Conservation (phyloP, 2,888 invertebrate species). For the Chrysomela aeneicollis region DNA sequence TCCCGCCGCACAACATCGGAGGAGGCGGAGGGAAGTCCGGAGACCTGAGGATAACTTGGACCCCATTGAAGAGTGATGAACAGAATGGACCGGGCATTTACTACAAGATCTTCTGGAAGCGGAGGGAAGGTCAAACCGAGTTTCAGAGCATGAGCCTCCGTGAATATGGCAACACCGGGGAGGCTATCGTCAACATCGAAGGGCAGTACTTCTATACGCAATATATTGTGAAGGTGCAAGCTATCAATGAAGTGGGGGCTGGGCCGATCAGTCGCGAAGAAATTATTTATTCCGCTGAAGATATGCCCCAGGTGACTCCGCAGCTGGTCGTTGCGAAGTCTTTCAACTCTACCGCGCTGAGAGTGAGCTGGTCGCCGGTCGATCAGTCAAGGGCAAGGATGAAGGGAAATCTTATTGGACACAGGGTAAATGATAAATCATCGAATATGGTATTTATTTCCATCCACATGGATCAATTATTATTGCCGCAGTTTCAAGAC, state of each 20-base stretch:
- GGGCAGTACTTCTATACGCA: conserved; percentile 80
- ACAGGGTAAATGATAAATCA: conserved; percentile 67
- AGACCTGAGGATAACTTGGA: conserved; percentile 91
- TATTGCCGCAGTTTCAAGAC: no score
- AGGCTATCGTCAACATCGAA: conserved; percentile 80
- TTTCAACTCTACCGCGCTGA: conserved; percentile 91
- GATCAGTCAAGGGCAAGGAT: conserved; percentile 83
- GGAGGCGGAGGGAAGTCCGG: conserved; percentile 96
- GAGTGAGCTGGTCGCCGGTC: conserved; percentile 90
- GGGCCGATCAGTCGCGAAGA: conserved; percentile 83
- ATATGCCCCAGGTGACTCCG: conserved; percentile 92
- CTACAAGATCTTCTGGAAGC: conserved; percentile 90
- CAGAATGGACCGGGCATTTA: conserved; percentile 91
- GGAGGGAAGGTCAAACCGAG: conserved; percentile 75
- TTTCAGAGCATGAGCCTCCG: conserved; percentile 77
- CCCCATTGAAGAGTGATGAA: conserved; percentile 76
- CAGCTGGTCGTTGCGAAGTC: conserved; percentile 79
- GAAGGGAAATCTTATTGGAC: conserved; percentile 90
- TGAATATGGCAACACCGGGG: conserved; percentile 78
- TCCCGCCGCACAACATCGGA: conserved; percentile 80
- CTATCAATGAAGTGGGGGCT: conserved; percentile 77
- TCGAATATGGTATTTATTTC: no score
- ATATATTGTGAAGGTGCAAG: conserved; percentile 86
- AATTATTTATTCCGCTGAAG: conserved; percentile 86
- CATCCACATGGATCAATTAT: no score